Evolutionary conservation across 1,140 invertebrate genomes (phyloP).

Genomic region (Physella acuta): DNA sequence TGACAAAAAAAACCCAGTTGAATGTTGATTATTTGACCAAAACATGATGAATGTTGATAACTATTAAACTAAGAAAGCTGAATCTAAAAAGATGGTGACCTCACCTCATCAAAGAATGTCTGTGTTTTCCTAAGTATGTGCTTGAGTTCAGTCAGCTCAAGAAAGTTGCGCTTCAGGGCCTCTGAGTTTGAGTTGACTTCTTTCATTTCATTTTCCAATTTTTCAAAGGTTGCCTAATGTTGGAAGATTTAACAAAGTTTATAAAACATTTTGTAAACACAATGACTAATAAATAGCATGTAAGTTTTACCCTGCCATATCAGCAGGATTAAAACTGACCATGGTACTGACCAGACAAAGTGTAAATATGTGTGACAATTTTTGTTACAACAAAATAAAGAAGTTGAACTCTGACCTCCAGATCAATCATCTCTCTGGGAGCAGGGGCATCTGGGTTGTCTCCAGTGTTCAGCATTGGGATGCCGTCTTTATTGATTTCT

Average conservation of each 20-base stretch:
- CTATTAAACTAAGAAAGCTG: not conserved
- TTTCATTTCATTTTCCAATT: slow-evolving; percentile 59
- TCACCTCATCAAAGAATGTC: slow-evolving; percentile 92
- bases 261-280: too few species aligned
- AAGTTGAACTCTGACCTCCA: slow-evolving; percentile 71
- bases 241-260: too few species aligned
- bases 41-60: not conserved
- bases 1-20: not conserved
- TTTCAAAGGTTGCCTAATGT: slow-evolving; percentile 64
- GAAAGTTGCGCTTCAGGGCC: slow-evolving; percentile 89
- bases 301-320: too few species aligned
- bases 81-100: not conserved
- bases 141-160: slow-evolving; percentile 90
- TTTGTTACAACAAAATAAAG: too few species aligned
- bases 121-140: slow-evolving; percentile 94
- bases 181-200: slow-evolving; percentile 87
- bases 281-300: too few species aligned
- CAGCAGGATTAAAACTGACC: too few species aligned
- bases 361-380: too few species aligned
- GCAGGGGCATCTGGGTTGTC: slow-evolving; percentile 92
- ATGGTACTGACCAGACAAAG: too few species aligned
- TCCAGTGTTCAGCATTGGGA: slow-evolving; percentile 89
- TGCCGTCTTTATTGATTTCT: slow-evolving; percentile 91
- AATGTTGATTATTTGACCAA: not conserved
- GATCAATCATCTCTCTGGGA: slow-evolving; percentile 93